Evolutionary conservation across 2,888 invertebrate genomes (phyloP).

Genomic region (Cheilosia grossa): DNA sequence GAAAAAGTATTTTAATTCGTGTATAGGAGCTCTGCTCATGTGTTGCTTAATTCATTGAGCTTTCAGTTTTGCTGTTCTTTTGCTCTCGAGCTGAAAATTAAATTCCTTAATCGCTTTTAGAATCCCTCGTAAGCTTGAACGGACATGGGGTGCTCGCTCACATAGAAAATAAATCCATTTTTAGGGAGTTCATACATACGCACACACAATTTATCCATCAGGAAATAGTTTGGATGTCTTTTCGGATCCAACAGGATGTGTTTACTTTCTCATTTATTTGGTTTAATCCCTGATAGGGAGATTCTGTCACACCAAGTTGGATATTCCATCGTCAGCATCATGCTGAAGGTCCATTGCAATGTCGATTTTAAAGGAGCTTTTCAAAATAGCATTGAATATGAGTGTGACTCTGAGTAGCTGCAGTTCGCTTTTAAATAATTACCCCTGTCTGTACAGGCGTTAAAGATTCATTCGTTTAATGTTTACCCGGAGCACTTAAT

Average conservation of each 20-base stretch:
- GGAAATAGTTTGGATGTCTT: slow-evolving; percentile 53
- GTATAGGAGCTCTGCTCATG: slow-evolving; percentile 23
- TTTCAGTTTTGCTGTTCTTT: slow-evolving; percentile 22
- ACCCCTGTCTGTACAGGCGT: slow-evolving; percentile 8
- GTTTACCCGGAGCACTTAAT: slow-evolving; percentile 20
- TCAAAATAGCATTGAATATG: too few species aligned
- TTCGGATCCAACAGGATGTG: slow-evolving; percentile 51
- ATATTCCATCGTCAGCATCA: slow-evolving; percentile 36
- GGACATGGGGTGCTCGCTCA: neutral
- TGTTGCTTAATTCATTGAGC: slow-evolving; percentile 39
- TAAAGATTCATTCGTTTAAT: slow-evolving; percentile 37
- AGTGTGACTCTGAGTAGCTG: too few species aligned
- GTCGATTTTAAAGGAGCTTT: too few species aligned
- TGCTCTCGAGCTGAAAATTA: slow-evolving; percentile 46
- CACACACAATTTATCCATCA: slow-evolving; percentile 10
- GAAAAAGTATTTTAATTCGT: slow-evolving; percentile 46
- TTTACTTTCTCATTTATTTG: slow-evolving; percentile 54
- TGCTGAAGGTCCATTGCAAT: neutral
- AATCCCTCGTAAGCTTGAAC: slow-evolving; percentile 1
- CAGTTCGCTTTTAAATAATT: neutral
- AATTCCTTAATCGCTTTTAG: slow-evolving; percentile 34
- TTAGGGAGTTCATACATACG: neutral
- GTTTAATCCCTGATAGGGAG: slow-evolving; percentile 29
- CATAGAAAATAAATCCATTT: too few species aligned
- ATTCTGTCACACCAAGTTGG: slow-evolving; percentile 17